A percentile compares a stretch with the other conserved stretches of the same genome.
These are phyloP conservation scores for Eciton burchellii DNA, from an alignment of 1,140 invertebrate genomes.

Conservation along the genomic window DNA sequence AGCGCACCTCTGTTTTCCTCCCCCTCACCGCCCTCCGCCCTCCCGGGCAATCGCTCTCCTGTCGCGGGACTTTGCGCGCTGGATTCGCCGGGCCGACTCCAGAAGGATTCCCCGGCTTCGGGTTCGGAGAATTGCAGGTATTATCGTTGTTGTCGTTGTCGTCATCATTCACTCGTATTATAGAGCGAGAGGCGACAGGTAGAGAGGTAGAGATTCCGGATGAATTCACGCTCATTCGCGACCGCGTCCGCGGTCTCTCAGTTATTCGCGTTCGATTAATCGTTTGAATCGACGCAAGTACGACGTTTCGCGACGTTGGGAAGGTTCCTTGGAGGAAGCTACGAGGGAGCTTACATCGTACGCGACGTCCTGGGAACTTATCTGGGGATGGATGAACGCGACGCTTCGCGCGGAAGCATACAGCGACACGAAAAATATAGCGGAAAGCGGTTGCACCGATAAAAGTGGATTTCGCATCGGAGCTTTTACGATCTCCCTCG, in stretches of 20 bases:
- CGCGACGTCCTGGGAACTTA: background rate
- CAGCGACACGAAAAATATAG: too few relatives aligned
- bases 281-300: background rate
- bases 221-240: too few relatives aligned
- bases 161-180: too few relatives aligned
- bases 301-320: too few relatives aligned
- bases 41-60: slow-evolving; percentile 43
- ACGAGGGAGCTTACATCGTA: background rate
- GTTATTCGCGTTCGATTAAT: too few relatives aligned
- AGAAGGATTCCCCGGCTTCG: too few relatives aligned
- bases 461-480: background rate
- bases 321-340: background rate
- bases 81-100: too few relatives aligned
- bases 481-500: background rate
- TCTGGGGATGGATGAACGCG: background rate
- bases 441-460: background rate
- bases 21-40: background rate
- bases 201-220: too few relatives aligned
- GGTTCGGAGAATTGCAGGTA: too few relatives aligned
- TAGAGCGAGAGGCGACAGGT: too few relatives aligned
- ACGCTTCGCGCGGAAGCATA: background rate
- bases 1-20: slow-evolving; percentile 30
- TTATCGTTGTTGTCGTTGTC: too few relatives aligned
- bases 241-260: too few relatives aligned
- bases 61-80: slow-evolving; percentile 25